Conservation (phyloP, 2,797 vertebrate species). For the Eulemur mongoz region DNA sequence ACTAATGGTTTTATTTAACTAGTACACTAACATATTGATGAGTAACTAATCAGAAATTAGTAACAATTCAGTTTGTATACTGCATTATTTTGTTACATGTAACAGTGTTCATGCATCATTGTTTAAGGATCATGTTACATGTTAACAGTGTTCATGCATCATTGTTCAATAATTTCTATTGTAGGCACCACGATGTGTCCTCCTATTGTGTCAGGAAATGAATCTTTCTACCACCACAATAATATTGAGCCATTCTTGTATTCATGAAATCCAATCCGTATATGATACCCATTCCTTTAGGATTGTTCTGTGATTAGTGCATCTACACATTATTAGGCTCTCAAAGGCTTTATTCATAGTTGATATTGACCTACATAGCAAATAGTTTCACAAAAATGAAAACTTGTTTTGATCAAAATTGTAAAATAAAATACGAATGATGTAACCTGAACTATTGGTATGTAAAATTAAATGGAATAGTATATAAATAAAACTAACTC, state of each 20-base stretch:
- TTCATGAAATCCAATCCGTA: neutral
- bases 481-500: neutral
- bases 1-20: neutral
- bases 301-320: neutral
- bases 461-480: neutral
- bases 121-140: neutral
- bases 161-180: neutral
- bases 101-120: neutral
- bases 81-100: neutral
- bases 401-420: neutral
- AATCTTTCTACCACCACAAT: neutral
- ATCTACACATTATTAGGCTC: neutral
- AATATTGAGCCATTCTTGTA: neutral
- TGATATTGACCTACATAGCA: neutral
- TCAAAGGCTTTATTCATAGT: neutral
- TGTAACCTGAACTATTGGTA: neutral
- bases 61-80: neutral
- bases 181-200: neutral
- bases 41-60: neutral
- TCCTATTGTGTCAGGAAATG: neutral
- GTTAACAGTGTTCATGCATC: neutral
- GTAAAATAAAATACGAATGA: neutral
- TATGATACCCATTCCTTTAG: neutral
- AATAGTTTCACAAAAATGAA: neutral
- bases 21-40: neutral